Base-by-base conservation (phyloP, 2,797 vertebrate species). In the Gallinago stenura region DNA sequence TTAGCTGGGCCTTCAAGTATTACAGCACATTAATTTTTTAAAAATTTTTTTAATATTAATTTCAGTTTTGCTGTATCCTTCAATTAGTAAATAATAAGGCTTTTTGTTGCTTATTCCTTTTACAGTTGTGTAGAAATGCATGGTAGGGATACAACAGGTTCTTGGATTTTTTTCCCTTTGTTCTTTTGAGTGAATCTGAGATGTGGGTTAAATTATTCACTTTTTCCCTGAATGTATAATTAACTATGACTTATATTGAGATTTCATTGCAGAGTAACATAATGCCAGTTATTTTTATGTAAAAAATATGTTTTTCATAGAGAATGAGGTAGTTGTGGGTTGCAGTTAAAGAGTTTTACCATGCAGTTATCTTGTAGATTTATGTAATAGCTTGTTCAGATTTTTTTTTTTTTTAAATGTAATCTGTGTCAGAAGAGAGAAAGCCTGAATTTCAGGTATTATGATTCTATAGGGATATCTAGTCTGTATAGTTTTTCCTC, bases 291-390 rank as follows among this genome's bases (percentile, higher is more conserved):
- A 95, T 69, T 91, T 95, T 96, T 72, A 89, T 97, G 80, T 88
- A 89, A 96, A 83, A 93, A 91, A 92, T 97, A 90, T 97, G 92
- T 89, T 91, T 97, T 91, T 97, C 96, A 90, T 79, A 93, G 83
- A 80, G 10, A 70, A 89, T 96, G 85, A 83, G 90, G 73, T 83
- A 97, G 85, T 94, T 97, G 97, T 96, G 95, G 96, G 95, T 88
- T 97, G 91, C 64, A 95, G 95, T 94, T 96, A 92, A 94, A 97
- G 91, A 93, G 66, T 89, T 95, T 94, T 92, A 97, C 28, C 87
- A 94, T 95, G 94, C 75, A 96, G 61, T 89, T 96, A 81, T 91
- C 68, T 85, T 93, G 94, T 80, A 93, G 73, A 92, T 96, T 98
- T 98, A 97, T 95, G 92, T 95, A 97, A 98, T 92, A 94, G n/a